phyloP scores from a whole-genome alignment of 2,797 vertebrate genomes.

The Enteromius afrohamiltoni region DNA sequence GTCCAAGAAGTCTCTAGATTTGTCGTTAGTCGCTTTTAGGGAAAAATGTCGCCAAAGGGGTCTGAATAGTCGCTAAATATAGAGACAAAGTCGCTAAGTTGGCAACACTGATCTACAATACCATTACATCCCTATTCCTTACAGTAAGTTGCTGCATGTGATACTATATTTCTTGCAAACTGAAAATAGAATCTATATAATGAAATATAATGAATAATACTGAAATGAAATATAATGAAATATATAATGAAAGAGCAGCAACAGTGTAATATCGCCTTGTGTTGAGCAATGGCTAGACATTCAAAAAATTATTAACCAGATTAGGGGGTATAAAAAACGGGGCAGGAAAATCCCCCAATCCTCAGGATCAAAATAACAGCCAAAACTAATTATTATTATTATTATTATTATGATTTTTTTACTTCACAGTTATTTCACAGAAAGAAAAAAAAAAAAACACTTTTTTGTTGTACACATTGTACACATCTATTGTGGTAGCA shows the following conservation, averaged over 20 bases:
- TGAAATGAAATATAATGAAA: background rate
- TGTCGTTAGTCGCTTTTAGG: too few relatives aligned
- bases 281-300: background rate
- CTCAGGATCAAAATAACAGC: background rate
- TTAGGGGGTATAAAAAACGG: background rate
- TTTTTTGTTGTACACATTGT: background rate
- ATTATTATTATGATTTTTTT: too few relatives aligned
- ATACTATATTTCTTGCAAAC: background rate
- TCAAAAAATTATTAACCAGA: background rate
- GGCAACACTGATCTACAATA: too few relatives aligned
- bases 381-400: background rate
- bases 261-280: background rate
- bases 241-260: background rate
- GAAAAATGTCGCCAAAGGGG: too few relatives aligned
- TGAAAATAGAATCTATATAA: background rate
- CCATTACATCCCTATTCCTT: too few relatives aligned
- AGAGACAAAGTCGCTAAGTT: too few relatives aligned
- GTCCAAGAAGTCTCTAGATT: too few relatives aligned
- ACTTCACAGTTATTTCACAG: background rate
- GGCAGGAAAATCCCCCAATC: background rate
- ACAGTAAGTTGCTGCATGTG: background rate
- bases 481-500: background rate
- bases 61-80: too few relatives aligned
- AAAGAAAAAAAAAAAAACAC: too few relatives aligned
- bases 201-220: too few relatives aligned